phyloP scores from a whole-genome alignment of 2,113 vertebrate species.

The Noturus placidus region DNA sequence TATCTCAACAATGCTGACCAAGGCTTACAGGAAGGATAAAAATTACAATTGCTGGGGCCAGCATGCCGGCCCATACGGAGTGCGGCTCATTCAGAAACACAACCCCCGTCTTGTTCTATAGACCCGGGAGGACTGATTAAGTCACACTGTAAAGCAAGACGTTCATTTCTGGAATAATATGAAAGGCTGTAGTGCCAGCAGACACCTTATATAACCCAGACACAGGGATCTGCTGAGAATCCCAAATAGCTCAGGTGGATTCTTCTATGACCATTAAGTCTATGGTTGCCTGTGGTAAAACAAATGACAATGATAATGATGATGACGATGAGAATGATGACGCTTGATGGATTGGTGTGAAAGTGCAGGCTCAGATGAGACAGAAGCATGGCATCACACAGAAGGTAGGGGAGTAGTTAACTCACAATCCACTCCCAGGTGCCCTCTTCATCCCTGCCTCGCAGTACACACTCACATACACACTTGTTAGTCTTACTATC shows the following conservation, averaged over 20 bases:
- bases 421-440: neutral
- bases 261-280: neutral
- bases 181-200: neutral
- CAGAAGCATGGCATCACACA: neutral
- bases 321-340: constrained; percentile 9
- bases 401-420: constrained; percentile 9
- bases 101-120: neutral
- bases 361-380: constrained; percentile 9
- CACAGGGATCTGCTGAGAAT: constrained; percentile 12
- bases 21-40: neutral
- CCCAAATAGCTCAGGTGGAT: constrained; percentile 6
- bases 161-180: constrained; percentile 6
- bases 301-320: constrained; percentile 27
- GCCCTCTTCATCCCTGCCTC: neutral
- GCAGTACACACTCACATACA: constrained; percentile 27
- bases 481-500: neutral
- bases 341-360: constrained; percentile 7
- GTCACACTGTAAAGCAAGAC: neutral
- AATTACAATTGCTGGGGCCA: neutral
- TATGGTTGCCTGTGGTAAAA: constrained; percentile 16
- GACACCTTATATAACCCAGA: neutral
- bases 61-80: neutral
- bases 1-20: neutral
- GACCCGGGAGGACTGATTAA: constrained; percentile 21
- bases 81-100: constrained; percentile 5